Base-by-base conservation (phyloP, 1,140 invertebrate species). In the Neuroterus valhalla region DNA sequence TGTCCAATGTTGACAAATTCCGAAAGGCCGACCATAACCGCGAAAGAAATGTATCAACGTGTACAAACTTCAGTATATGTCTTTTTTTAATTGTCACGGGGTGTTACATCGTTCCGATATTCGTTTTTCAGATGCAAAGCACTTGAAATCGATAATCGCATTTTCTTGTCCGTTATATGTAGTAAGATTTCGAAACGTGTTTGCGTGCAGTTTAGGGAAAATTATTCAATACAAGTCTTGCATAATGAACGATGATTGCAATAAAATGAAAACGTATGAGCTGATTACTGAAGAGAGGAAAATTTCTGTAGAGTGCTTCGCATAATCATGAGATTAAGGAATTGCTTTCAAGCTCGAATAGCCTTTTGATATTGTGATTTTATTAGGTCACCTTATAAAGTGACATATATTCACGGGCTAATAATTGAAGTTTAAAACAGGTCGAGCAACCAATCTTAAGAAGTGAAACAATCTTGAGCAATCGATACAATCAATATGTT, bases 11-110 rank as follows among this genome's bases (percentile, higher is more conserved):
- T 17, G 44, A 73, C 11, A 50, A 31, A 23, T 23, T 31, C 21
- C 11, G 3, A 42, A 77, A 85, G 70, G 84, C 86, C 66, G 88
- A 90, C 86, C 88, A 91, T 87, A 62, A 88, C 86, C 86, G 89
- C 91, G 84, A 90, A 91, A 91, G 21, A 72, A 66, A 38, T 42
- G 67, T 66, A 73, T 68, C 8, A 48, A 45, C 31, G 52, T 62
- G 55, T 62, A 62, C 55, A 62, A 62, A 62, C 55, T 62, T 62
- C 55, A 62, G 15, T 62, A 31, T 62, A 31, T 62, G 15, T 62
- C 55, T 62, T 23, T 62, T 23, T 62, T 62, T 31, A 31, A 62
- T 62, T 62, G 26, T 31, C 55, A 62, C 31, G 23, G 8, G 31
- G 55, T 55, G 26, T 62, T 62, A n/a, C 55, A 62, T 62, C 31